Percentiles rank a stretch among this genome's conserved stretches.
Conservation (phyloP, 2,888 invertebrate genomes). For the Phasia obesa region DNA sequence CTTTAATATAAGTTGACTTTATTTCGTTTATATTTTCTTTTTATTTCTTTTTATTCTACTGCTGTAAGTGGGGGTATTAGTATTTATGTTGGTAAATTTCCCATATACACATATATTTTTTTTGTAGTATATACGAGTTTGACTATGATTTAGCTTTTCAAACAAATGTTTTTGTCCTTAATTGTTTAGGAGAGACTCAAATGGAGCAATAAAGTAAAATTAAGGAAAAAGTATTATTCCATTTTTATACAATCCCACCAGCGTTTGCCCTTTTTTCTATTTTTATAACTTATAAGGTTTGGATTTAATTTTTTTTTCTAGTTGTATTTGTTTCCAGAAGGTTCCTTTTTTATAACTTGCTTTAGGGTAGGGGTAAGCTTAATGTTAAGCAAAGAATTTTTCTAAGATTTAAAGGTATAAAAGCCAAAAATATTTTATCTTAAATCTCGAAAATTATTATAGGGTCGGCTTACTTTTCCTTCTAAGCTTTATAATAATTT, state of each 20-base stretch:
- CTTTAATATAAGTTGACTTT: not conserved
- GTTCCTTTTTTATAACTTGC: not conserved
- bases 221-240: not conserved
- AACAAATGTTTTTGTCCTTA: not conserved
- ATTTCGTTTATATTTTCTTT: not conserved
- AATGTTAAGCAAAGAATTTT: not conserved
- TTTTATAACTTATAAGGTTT: not conserved
- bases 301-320: not conserved
- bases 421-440: not conserved
- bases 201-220: not conserved
- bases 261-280: not conserved
- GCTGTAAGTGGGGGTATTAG: too few species aligned
- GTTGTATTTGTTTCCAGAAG: not conserved
- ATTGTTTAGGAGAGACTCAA: not conserved
- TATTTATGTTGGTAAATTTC: too few species aligned
- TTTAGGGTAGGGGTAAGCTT: not conserved
- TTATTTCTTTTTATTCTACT: not conserved
- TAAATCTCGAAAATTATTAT: not conserved
- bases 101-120: too few species aligned
- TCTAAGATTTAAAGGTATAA: not conserved
- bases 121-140: not conserved
- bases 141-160: not conserved
- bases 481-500: not conserved
- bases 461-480: too few species aligned
- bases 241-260: not conserved